Percentiles rank a stretch among this genome's conserved stretches.
phyloP scores from a whole-genome alignment of 92 coral and sea anemone species.

The Epizoanthus rinbou region DNA sequence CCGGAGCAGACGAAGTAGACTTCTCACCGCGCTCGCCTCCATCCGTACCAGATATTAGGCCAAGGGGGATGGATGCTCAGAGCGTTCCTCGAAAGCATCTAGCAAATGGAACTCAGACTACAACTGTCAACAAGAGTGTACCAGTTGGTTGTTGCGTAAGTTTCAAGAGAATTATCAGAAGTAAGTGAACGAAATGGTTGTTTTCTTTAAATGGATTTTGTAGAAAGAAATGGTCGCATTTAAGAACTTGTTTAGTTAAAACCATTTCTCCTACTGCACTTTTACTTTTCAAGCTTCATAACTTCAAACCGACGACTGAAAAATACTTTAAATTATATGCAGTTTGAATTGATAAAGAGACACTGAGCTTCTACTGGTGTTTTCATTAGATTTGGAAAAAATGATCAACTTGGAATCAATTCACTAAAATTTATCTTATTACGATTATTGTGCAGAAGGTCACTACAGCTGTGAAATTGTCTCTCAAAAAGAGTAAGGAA shows the following conservation, averaged over 20 bases:
- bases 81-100: conserved; percentile 49
- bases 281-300: background rate
- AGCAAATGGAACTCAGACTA: conserved; percentile 43
- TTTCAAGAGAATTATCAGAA: conserved; percentile 60
- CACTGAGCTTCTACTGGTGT: background rate
- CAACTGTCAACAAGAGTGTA: conserved; percentile 40
- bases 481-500: background rate
- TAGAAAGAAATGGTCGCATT: background rate
- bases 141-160: conserved; percentile 60
- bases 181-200: conserved; percentile 29
- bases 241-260: background rate
- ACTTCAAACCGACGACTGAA: background rate
- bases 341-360: background rate
- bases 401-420: background rate
- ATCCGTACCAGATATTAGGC: conserved; percentile 46
- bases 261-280: background rate
- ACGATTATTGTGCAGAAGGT: background rate
- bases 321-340: background rate
- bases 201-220: background rate
- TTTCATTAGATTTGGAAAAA: background rate
- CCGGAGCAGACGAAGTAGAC: conserved; percentile 45
- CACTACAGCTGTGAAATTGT: conserved; percentile 11
- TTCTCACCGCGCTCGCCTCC: conserved; percentile 44
- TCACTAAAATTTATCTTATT: background rate
- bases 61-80: conserved; percentile 64